Base-by-base conservation (phyloP, 1,140 invertebrate genomes). In the Chionoecetes opilio region DNA sequence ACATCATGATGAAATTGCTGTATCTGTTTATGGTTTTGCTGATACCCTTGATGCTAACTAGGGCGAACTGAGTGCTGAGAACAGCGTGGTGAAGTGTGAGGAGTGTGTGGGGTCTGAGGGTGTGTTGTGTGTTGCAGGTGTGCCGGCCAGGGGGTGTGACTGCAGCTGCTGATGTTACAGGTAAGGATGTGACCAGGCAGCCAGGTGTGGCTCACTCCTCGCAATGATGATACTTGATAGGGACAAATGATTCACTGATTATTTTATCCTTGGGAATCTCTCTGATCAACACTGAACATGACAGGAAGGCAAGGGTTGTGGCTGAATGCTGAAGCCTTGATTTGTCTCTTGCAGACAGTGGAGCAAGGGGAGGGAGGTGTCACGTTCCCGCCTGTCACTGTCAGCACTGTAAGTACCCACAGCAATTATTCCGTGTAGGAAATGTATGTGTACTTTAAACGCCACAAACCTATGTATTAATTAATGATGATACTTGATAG, bases 141-240 rank as follows among this genome's bases (percentile, higher is more conserved):
- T 75, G 63, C 0, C n/a, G 63, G 0, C 6, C 63, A 75, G 63
- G 53, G 9, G 8, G 2, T 75, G 0, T 46, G n/a, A n/a, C 2
- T 53, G 11, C 2, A 11, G 46, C 21, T 17, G 11, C 46, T 9
- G 21, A 9, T 2, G 2, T 75, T 1, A 75, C 63, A 75, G 63
- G 63, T 75, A n/a, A 75, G 63, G 8, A 2, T 75, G 63, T 46
- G 17, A 26, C 53, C 17, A 9, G 5, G 53, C 26, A 63, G 21
- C n/a, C n/a, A 75, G 63, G 5, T 75, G 21, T 75, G n/a, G 2
- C 8, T n/a, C 21, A n/a, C 1, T 75, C 5, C n/a, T 21, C n/a
- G n/a, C 63, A 75, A 46, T 75, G 63, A 75, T 75, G 63, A 75
- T 75, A 75, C 63, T 75, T 75, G 63, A 75, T 75, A 75, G 63